Evolutionary conservation across 2,888 invertebrate species (phyloP).

Genomic region (Apoderus coryli): DNA sequence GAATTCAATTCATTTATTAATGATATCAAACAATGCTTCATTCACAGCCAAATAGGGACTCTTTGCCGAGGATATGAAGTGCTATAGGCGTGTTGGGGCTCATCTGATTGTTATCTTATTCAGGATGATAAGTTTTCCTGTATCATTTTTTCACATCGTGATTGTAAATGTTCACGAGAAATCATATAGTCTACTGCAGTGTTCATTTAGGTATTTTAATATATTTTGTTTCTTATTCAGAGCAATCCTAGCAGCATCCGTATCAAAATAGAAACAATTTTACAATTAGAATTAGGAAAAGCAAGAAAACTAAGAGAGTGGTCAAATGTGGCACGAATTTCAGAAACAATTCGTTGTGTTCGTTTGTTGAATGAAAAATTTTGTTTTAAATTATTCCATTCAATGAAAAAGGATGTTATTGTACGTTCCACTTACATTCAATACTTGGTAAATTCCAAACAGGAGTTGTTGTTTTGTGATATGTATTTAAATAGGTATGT

Average conservation of each 20-base stretch:
- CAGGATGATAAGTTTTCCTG: too few species aligned
- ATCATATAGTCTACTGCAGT: too few species aligned
- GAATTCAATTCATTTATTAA: too few species aligned
- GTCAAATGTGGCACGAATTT: slow-evolving; percentile 61
- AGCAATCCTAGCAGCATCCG: slow-evolving; percentile 23
- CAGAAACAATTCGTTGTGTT: slow-evolving; percentile 71
- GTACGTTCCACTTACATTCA: slow-evolving; percentile 65
- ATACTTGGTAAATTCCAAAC: slow-evolving; percentile 67
- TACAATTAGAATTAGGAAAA: slow-evolving; percentile 65
- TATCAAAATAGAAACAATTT: slow-evolving; percentile 44
- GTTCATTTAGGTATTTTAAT: too few species aligned
- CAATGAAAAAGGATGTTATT: slow-evolving; percentile 61
- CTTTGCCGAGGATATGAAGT: too few species aligned
- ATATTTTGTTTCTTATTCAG: too few species aligned
- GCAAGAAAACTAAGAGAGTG: slow-evolving; percentile 67
- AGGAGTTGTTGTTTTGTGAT: slow-evolving; percentile 60
- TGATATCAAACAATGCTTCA: too few species aligned
- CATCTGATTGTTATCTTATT: too few species aligned
- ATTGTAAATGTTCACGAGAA: too few species aligned
- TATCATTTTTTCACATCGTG: too few species aligned
- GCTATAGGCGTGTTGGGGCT: too few species aligned
- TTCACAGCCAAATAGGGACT: too few species aligned
- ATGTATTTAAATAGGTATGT: slow-evolving; percentile 53
- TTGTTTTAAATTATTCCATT: slow-evolving; percentile 57
- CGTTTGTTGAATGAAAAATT: slow-evolving; percentile 52